Evolutionary conservation across 2,888 invertebrate genomes (phyloP).

Genomic region (Netelia virgata): DNA sequence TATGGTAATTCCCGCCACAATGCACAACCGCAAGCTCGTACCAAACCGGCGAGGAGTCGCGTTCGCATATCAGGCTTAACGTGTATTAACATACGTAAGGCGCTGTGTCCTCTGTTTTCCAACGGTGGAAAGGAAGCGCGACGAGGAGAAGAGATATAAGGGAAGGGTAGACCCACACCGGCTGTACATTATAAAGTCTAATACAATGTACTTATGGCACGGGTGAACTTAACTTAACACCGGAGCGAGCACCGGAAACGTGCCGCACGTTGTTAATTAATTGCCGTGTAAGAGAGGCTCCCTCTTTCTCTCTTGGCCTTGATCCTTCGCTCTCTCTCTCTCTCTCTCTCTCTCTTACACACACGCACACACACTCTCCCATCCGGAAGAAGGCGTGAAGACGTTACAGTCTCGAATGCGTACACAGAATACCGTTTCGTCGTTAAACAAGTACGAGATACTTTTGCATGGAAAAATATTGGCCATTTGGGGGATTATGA

Average conservation of each 20-base stretch:
- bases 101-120: slow-evolving; percentile 62
- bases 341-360: slow-evolving; percentile 9
- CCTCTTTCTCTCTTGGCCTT: not conserved
- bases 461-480: not conserved
- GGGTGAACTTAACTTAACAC: slow-evolving; percentile 65
- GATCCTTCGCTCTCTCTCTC: slow-evolving; percentile 9
- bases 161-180: slow-evolving; percentile 52
- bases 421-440: not conserved
- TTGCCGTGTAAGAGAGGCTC: slow-evolving; percentile 51
- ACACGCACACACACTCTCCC: not conserved
- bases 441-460: not conserved
- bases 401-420: slow-evolving; percentile 26
- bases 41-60: slow-evolving; percentile 52
- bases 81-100: slow-evolving; percentile 79
- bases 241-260: slow-evolving; percentile 64
- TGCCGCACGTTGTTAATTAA: slow-evolving; percentile 68
- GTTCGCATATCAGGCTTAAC: slow-evolving; percentile 75
- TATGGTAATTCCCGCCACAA: slow-evolving; percentile 72
- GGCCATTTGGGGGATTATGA: not conserved
- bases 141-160: slow-evolving; percentile 42
- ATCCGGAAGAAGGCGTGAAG: slow-evolving; percentile 13
- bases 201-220: slow-evolving; percentile 71
- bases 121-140: slow-evolving; percentile 29
- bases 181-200: slow-evolving; percentile 79
- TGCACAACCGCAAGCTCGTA: slow-evolving; percentile 60